phyloP scores from a whole-genome alignment of 2,797 vertebrate genomes.

The Amphiprion clarkii region DNA sequence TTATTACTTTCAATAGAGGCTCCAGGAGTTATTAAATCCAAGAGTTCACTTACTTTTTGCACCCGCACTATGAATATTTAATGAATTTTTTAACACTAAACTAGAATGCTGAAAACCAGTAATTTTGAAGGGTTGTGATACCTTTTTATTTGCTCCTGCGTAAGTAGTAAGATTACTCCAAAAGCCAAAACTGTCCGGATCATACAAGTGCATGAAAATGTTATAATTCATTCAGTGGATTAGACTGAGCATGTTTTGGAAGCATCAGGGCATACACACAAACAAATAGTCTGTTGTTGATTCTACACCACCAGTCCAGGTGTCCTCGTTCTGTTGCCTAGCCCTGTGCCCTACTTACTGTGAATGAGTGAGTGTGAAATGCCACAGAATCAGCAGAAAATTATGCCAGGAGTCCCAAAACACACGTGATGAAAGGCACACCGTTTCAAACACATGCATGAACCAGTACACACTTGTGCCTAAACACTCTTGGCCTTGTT shows the following conservation, averaged over 20 bases:
- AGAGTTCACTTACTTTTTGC: background rate
- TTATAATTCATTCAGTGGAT: background rate
- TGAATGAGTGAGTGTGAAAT: slow-evolving; percentile 62
- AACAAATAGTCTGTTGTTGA: slow-evolving; percentile 20
- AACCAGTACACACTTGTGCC: slow-evolving; percentile 31
- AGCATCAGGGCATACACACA: background rate
- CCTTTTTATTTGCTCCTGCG: background rate
- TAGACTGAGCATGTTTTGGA: background rate
- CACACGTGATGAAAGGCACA: slow-evolving; percentile 46
- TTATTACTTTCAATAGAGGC: background rate
- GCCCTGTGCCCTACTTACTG: slow-evolving; percentile 65
- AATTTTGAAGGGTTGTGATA: background rate
- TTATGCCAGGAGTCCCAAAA: slow-evolving; percentile 49
- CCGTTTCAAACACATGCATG: slow-evolving; percentile 22
- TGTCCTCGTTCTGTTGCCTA: slow-evolving; percentile 67
- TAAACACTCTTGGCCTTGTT: slow-evolving; percentile 69
- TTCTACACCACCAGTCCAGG: slow-evolving; percentile 16
- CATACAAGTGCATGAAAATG: background rate
- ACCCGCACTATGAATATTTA: background rate
- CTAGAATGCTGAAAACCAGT: too few relatives aligned
- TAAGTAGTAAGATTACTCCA: background rate
- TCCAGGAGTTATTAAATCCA: background rate
- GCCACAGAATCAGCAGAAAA: slow-evolving; percentile 69
- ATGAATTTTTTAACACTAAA: too few relatives aligned
- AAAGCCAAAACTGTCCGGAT: background rate